Base-by-base conservation (phyloP, 1,140 invertebrate genomes). In the Heliothis subflexa region DNA sequence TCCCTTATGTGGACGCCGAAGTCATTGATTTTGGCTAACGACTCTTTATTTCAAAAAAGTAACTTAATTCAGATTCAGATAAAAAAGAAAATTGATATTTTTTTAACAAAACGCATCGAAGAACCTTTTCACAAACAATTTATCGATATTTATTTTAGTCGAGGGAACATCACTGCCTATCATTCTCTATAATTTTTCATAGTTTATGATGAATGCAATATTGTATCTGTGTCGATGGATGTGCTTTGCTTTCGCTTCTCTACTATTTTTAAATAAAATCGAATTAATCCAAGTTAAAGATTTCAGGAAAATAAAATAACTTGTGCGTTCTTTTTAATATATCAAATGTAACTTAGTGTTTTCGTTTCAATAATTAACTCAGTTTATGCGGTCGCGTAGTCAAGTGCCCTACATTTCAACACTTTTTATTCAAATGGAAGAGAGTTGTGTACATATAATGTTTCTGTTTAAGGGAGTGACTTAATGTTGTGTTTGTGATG, bases 361-460 rank as follows among this genome's bases (percentile, higher is more conserved):
- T 61, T 59, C n/a, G 14, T 9, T 25, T 59, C 25, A 14, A 57
- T 12, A 59, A 21, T 73, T 72, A 78, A 75, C 64, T 75, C 16
- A 76, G 68, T 80, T 40, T 82, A 83, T 80, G 80, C 73, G 55
- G 72, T 84, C 81, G 79, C 74, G 68, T 84, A 84, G 75, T 82
- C 78, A 66, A 80, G 79, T 93, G 92, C 82, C 91, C 92, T 91
- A 93, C 89, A 92, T 94, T 89, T 87, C 83, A 82, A 81, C 80
- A 84, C 71, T 79, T 88, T 88, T 86, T 86, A 87, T 79, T 85
- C 88, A 89, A 93, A 94, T 94, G 92, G 90, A 94, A 90, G 89
- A 93, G 89, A 93, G 87, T 90, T 88, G 83, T 88, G 83, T 85
- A 85, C 80, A 83, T 73, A 77, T 75, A 81, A 80, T 80, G 77